phyloP scores from a whole-genome alignment of 2,113 vertebrate genomes.

The Alethe diademata region DNA sequence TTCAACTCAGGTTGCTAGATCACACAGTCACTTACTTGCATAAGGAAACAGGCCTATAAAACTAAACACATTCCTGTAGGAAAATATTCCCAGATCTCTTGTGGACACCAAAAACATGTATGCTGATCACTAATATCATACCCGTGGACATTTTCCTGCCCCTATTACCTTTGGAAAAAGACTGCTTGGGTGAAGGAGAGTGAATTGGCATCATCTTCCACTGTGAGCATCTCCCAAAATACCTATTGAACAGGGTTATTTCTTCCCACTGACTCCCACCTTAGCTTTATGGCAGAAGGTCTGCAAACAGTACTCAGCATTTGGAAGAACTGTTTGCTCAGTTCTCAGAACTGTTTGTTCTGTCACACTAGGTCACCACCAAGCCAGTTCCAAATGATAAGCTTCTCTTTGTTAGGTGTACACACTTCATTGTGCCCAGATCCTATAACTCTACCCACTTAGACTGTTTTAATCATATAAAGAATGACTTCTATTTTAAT shows the following conservation, averaged over 20 bases:
- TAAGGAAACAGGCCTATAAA: constrained; percentile 66
- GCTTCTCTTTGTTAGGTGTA: not conserved
- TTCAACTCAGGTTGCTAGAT: constrained; percentile 79
- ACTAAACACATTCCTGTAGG: constrained; percentile 29
- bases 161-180: not conserved
- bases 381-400: not conserved
- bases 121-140: not conserved
- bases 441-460: not conserved
- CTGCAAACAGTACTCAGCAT: not conserved
- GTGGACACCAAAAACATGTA: not conserved
- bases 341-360: not conserved
- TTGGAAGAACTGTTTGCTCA: not conserved
- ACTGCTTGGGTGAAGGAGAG: not conserved
- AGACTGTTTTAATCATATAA: not conserved
- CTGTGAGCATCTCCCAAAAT: not conserved
- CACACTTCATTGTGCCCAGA: not conserved
- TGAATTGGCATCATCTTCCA: not conserved
- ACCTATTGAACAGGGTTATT: not conserved
- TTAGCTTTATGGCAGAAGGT: not conserved
- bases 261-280: not conserved
- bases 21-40: constrained; percentile 64
- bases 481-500: not conserved
- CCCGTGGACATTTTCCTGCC: not conserved
- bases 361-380: not conserved
- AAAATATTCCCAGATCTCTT: constrained; percentile 47